A percentile compares a stretch with the other conserved stretches of the same genome.
phyloP scores from a whole-genome alignment of 2,797 vertebrate species.

The Anisognathus igniventris region DNA sequence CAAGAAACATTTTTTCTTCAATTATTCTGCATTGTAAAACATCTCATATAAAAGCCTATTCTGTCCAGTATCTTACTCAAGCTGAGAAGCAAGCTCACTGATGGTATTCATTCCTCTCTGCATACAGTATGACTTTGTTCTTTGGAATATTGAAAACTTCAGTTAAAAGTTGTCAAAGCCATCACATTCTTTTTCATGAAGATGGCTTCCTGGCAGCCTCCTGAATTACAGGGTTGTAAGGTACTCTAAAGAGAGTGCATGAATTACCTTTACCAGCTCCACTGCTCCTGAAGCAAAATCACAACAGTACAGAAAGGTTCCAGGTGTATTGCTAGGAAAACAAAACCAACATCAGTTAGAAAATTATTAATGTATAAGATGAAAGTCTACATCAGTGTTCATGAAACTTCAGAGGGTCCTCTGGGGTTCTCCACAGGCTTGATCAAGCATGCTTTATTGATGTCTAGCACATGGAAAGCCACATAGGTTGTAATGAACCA shows the following conservation, averaged over 20 bases:
- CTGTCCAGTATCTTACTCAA: conserved; percentile 50
- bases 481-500: conserved; percentile 40
- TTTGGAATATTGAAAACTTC: conserved; percentile 52
- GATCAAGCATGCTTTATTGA: conserved; percentile 19
- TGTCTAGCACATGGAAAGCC: conserved; percentile 35
- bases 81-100: conserved; percentile 52
- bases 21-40: conserved; percentile 60
- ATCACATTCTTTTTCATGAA: conserved; percentile 44
- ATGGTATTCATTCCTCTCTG: conserved; percentile 52
- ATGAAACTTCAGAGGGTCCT: neutral
- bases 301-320: conserved; percentile 88
- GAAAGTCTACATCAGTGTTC: conserved; percentile 8
- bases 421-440: conserved; percentile 33
- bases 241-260: conserved; percentile 12
- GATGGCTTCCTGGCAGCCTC: conserved; percentile 36
- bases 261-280: conserved; percentile 85
- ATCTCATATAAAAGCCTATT: conserved; percentile 59
- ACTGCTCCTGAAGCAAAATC: conserved; percentile 89
- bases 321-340: conserved; percentile 67
- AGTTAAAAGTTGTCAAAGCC: conserved; percentile 60
- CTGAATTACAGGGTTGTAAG: conserved; percentile 38
- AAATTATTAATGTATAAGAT: conserved; percentile 39
- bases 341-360: conserved; percentile 37
- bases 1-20: conserved; percentile 54
- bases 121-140: conserved; percentile 49